Conservation (phyloP, 2,113 vertebrate species). For the Aspidoscelis tigris region DNA sequence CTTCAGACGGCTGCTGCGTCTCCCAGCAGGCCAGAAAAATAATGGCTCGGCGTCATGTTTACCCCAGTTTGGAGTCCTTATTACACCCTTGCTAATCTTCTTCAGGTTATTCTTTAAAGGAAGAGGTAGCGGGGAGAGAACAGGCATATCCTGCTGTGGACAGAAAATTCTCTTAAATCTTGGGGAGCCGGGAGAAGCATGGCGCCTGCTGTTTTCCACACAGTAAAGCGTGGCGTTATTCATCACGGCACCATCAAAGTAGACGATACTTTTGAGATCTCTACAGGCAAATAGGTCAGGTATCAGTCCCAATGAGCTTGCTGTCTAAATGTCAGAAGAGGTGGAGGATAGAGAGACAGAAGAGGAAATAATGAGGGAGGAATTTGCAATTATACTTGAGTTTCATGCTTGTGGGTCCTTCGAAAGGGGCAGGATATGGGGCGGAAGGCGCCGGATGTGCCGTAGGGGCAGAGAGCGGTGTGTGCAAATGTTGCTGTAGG, state of each 20-base stretch:
- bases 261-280: background rate
- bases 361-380: background rate
- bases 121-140: background rate
- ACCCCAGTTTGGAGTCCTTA: conserved; percentile 30
- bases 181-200: too few species aligned
- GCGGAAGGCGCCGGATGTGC: too few species aligned
- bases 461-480: too few species aligned
- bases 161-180: conserved; percentile 3
- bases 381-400: too few species aligned
- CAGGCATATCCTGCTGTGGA: background rate
- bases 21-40: conserved; percentile 29
- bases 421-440: too few species aligned
- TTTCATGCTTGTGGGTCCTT: too few species aligned
- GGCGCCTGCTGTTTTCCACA: background rate
- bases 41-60: conserved; percentile 11
- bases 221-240: background rate
- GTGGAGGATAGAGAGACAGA: background rate
- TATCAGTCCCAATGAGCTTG: background rate
- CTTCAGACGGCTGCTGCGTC: conserved; percentile 1
- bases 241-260: background rate
- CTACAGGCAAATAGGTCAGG: background rate
- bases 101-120: conserved; percentile 16
- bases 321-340: too few species aligned
- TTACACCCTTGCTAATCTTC: conserved; percentile 26
- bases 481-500: too few species aligned